These are phyloP conservation scores for Aleadryas rufinucha DNA, from an alignment of 2,113 vertebrate species.

Conservation along the genomic window DNA sequence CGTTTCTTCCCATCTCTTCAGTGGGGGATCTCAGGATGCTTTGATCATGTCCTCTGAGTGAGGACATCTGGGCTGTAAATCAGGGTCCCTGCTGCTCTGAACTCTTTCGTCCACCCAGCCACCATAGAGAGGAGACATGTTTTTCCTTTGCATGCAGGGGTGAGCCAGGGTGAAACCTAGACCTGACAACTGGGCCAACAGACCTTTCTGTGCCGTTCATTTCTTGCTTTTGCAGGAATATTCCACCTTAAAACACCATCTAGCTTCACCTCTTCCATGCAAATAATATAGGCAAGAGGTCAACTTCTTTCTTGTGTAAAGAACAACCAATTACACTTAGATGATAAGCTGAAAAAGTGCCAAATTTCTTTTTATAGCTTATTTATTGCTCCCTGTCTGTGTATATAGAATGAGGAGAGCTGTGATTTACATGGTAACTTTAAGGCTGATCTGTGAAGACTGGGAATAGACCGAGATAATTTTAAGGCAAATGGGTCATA, in stretches of 20 bases:
- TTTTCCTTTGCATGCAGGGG: conserved; percentile 10
- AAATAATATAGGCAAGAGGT: conserved; percentile 20
- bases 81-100: conserved; percentile 48
- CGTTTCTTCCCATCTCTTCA: conserved; percentile 50
- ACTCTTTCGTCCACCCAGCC: background rate
- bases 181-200: background rate
- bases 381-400: conserved; percentile 42
- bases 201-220: background rate
- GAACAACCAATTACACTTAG: background rate
- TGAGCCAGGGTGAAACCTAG: conserved; percentile 49
- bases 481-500: conserved; percentile 25
- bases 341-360: conserved; percentile 36
- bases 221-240: background rate
- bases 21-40: background rate
- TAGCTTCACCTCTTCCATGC: background rate
- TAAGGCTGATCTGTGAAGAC: background rate
- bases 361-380: conserved; percentile 50
- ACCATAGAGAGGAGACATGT: background rate
- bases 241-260: background rate
- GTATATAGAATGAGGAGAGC: background rate
- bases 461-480: background rate
- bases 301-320: conserved; percentile 17
- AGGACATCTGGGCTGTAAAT: conserved; percentile 45
- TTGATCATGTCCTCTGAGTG: conserved; percentile 45
- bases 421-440: background rate